Evolutionary conservation across 1,140 invertebrate species (phyloP).

Genomic region (Drosophila miranda): DNA sequence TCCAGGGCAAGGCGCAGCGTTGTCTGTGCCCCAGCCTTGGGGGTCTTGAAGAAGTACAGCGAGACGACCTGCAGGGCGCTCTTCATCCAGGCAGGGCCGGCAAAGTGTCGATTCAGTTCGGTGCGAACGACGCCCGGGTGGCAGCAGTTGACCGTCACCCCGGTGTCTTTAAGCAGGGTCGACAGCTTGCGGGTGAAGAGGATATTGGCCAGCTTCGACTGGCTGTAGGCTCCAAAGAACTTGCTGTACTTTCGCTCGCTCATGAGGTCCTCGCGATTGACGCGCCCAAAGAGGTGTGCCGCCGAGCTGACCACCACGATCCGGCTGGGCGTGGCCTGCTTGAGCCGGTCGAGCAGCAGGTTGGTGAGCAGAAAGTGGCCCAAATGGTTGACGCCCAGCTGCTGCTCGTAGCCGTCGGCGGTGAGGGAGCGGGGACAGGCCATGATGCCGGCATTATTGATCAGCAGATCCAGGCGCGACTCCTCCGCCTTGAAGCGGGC

Average conservation of each 20-base stretch:
- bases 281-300: slow-evolving; percentile 83
- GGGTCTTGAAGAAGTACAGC: slow-evolving; percentile 84
- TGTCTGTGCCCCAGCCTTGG: slow-evolving; percentile 90
- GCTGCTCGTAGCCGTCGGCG: slow-evolving; percentile 91
- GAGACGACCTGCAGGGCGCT: slow-evolving; percentile 38
- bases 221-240: slow-evolving; percentile 84
- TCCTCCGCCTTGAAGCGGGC: slow-evolving; percentile 84
- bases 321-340: slow-evolving; percentile 84
- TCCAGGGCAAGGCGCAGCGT: slow-evolving; percentile 90
- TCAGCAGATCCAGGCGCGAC: slow-evolving; percentile 89
- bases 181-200: slow-evolving; percentile 88
- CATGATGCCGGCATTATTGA: slow-evolving; percentile 96
- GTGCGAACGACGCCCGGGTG: slow-evolving; percentile 90
- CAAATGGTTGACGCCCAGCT: slow-evolving; percentile 90
- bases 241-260: slow-evolving; percentile 85
- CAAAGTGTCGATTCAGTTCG: slow-evolving; percentile 87
- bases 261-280: slow-evolving; percentile 89
- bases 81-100: slow-evolving; percentile 53
- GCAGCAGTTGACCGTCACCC: slow-evolving; percentile 87
- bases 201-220: slow-evolving; percentile 90
- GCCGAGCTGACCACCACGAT: slow-evolving; percentile 82
- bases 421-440: slow-evolving; percentile 86
- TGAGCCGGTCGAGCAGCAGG: slow-evolving; percentile 86
- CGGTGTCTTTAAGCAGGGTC: slow-evolving; percentile 84
- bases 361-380: slow-evolving; percentile 93